Evolutionary conservation across 2,113 vertebrate species (phyloP).

Genomic region (Ammodytes dubius): DNA sequence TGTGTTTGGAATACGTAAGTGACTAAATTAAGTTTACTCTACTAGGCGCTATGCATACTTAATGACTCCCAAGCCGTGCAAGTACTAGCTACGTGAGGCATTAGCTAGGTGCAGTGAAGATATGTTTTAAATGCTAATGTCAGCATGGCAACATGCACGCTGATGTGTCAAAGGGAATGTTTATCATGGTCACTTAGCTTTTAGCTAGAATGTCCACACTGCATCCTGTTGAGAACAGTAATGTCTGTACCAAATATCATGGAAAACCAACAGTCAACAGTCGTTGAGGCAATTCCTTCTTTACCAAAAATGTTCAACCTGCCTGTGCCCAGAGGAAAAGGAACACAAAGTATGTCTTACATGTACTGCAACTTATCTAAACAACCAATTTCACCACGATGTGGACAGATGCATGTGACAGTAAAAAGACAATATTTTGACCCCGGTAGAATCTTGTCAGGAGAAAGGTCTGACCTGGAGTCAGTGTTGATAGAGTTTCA

Average conservation of each 20-base stretch:
- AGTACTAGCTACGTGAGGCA: not conserved
- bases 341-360: too few species aligned
- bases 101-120: not conserved
- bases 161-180: not conserved
- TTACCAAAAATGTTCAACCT: not conserved
- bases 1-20: not conserved
- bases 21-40: not conserved
- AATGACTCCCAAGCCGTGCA: not conserved
- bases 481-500: conserved; percentile 35
- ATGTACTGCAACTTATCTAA: too few species aligned
- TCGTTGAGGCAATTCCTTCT: not conserved
- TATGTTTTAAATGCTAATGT: not conserved
- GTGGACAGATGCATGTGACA: too few species aligned
- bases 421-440: not conserved
- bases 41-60: too few species aligned
- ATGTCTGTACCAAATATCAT: not conserved
- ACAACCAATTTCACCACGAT: too few species aligned
- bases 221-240: not conserved
- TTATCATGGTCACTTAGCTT: not conserved
- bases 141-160: not conserved
- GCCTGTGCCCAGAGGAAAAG: not conserved
- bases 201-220: too few species aligned
- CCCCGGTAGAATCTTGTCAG: not conserved
- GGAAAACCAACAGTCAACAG: not conserved
- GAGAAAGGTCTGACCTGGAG: conserved; percentile 21